Percentiles rank a stretch among this genome's conserved stretches.
phyloP scores from a whole-genome alignment of 1,140 invertebrate species.

The Ruditapes philippinarum region DNA sequence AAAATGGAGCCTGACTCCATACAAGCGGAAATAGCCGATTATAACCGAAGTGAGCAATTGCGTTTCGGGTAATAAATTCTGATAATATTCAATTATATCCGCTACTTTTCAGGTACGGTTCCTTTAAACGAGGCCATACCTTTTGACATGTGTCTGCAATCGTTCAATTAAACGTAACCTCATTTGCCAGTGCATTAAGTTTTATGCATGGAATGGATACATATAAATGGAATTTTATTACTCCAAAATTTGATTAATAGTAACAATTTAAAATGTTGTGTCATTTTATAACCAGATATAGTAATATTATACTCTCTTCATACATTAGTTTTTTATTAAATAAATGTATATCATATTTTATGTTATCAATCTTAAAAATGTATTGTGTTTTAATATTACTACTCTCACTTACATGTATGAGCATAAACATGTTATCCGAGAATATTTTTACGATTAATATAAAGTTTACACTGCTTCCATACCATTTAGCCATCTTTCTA shows the following conservation, averaged over 20 bases:
- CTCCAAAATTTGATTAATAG: background rate
- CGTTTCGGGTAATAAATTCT: background rate
- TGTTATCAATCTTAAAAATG: no score
- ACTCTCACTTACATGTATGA: no score
- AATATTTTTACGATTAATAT: no score
- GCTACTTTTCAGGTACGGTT: constrained; percentile 4
- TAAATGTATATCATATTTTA: no score
- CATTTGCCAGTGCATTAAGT: background rate
- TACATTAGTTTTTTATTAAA: no score
- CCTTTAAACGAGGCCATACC: background rate
- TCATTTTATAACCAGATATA: background rate
- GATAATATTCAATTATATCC: constrained; percentile 35
- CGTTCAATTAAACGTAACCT: background rate
- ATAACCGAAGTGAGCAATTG: constrained; percentile 11
- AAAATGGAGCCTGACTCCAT: background rate
- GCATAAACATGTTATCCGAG: no score
- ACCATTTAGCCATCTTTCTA: no score
- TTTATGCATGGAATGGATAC: background rate
- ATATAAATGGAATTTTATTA: background rate
- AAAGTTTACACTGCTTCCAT: no score
- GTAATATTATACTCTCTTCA: no score
- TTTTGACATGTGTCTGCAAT: constrained; percentile 7
- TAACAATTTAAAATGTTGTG: background rate
- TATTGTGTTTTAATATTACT: no score
- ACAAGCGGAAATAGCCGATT: constrained; percentile 20